Evolutionary conservation across 1,140 invertebrate species (phyloP), one percentile per base, ranked within the genome.

Genomic region (Archivesica marissinica): DNA sequence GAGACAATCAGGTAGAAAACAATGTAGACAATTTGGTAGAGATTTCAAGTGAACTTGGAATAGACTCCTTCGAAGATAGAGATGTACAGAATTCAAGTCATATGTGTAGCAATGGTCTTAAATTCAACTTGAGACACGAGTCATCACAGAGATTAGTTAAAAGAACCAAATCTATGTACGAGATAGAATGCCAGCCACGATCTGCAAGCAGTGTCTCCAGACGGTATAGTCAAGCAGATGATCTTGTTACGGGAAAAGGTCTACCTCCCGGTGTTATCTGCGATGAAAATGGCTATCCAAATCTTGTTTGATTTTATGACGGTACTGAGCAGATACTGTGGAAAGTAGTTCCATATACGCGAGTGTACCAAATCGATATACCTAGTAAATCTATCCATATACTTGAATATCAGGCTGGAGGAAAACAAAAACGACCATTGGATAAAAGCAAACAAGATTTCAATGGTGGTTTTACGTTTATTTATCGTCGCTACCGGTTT

Each of bases 261-360:
- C 15, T 64, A 23, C 38, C 33, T 38, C 17, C 23, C 20, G 74
- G 50, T 0, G 74, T 52, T 1, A 15, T 23, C 23, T 25, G 28
- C 17, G 44, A 28, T 54, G 74, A 76, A 33, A 25, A 64, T 44
- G 76, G 35, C 7, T 64, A 78, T 78, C 76, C 13, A 78, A 78
- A 33, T 78, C 76, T 23, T 78, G 76, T 64, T 17, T 33, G 20
- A 64, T 78, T 23, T 30, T 78, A 33, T 76, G 30, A 76, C 2
- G 17, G 17, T 52, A 20, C 17, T 52, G 50, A n/a, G n/a, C n/a
- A n/a, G n/a, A n/a, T n/a, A n/a, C n/a, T n/a, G n/a, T n/a, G n/a
- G n/a, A n/a, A n/a, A n/a, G n/a, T n/a, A n/a, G n/a, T n/a, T n/a
- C n/a, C n/a, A n/a, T n/a, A n/a, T n/a, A n/a, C n/a, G n/a, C n/a